Base-by-base conservation (phyloP, 2,113 vertebrate species). In the Sceloporus undulatus region DNA sequence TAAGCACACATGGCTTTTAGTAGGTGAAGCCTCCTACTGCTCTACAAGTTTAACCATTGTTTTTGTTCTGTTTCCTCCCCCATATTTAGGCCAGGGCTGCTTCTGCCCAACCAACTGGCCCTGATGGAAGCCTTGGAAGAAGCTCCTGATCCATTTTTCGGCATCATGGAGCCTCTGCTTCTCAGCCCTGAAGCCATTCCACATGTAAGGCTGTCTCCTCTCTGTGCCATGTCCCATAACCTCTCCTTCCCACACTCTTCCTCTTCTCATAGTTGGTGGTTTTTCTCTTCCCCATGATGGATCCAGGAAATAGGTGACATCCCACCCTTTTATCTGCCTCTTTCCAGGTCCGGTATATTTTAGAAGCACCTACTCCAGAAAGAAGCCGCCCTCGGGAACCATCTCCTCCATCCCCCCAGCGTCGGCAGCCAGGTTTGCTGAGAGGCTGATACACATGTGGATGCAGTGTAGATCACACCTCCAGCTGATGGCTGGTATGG, bases 141-240 rank as follows among this genome's bases (percentile, higher is more conserved):
- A 86, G 97, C 97, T 9, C 96, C 96, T 54, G 97, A 98, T 82
- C 98, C 97, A 0, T 98, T 98, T 92, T 98, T 98, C 82, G 97
- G 98, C 52, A 86, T 96, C 87, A 98, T 98, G 97, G 92, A 93
- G 2, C 93, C 93, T 4, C 68, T 92, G 6, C 94, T 97, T 27
- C 97, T 97, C 25, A 97, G 96, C 76, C 97, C 97, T 70, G 90
- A 88, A 2, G 85, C 89, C 75, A 94, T 89, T 19, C 83, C 83
- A 2, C 9, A 89, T 1, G 77, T 89, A 85, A 48, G 66, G n/a
- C 66, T 27, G 27, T 38, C 29, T 1, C 16, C 27, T 21, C n/a
- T 1, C 8, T n/a, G 1, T 27, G 3, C 62, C 19, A 5, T 2
- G 9, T 13, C 42, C 83, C 23, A 11, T 25, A 1, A 0, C 1